These are phyloP conservation scores for Hyperoplus lanceolatus DNA, from an alignment of 2,797 vertebrate genomes.

Conservation along the genomic window DNA sequence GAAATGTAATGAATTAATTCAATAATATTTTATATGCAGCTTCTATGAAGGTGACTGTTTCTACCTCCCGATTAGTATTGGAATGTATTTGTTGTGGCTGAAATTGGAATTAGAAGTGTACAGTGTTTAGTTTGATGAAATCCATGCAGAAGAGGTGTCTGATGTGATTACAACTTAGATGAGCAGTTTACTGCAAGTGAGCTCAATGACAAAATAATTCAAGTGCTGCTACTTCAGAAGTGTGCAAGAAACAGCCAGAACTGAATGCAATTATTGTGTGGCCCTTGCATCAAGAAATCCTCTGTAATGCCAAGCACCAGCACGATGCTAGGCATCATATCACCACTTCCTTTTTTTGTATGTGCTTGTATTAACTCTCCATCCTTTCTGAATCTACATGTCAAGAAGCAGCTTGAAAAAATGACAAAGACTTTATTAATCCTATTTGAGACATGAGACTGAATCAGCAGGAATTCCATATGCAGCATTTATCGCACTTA, in stretches of 20 bases:
- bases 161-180: slow-evolving; percentile 31
- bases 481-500: slow-evolving; percentile 29
- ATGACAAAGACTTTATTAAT: slow-evolving; percentile 37
- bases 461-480: slow-evolving; percentile 49
- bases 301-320: slow-evolving; percentile 4
- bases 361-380: not conserved
- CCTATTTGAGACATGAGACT: slow-evolving; percentile 11
- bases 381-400: slow-evolving; percentile 22
- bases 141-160: slow-evolving; percentile 11
- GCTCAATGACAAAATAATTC: slow-evolving; percentile 29
- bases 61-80: slow-evolving; percentile 47
- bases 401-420: slow-evolving; percentile 30
- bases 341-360: slow-evolving; percentile 16
- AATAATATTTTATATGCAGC: slow-evolving; percentile 32
- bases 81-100: slow-evolving; percentile 48
- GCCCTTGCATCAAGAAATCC: slow-evolving; percentile 18
- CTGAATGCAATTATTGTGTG: slow-evolving; percentile 38
- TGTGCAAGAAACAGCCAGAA: slow-evolving; percentile 17
- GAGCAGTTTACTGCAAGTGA: slow-evolving; percentile 17
- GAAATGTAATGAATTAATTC: slow-evolving; percentile 14
- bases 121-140: slow-evolving; percentile 25
- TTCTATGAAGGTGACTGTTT: slow-evolving; percentile 48
- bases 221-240: slow-evolving; percentile 28
- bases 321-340: slow-evolving; percentile 2
- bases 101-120: slow-evolving; percentile 23